phyloP scores from a whole-genome alignment of 2,113 vertebrate genomes.

The Brienomyrus longianalis region DNA sequence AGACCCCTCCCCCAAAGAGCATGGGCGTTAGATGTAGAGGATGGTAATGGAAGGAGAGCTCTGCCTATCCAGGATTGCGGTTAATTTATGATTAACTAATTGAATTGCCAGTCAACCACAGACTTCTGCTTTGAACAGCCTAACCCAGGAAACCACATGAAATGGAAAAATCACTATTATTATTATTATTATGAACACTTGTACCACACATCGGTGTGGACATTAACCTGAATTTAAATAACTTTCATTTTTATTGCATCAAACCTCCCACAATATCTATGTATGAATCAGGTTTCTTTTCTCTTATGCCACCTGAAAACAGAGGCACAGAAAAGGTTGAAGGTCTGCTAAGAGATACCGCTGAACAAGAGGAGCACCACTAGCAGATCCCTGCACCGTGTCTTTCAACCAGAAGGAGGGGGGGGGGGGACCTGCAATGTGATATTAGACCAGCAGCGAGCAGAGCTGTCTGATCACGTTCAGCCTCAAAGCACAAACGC shows the following conservation, averaged over 20 bases:
- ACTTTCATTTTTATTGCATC: background rate
- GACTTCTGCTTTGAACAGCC: background rate
- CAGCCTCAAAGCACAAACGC: background rate
- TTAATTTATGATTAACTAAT: background rate
- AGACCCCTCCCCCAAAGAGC: background rate
- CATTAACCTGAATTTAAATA: background rate
- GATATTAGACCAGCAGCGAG: constrained; percentile 7
- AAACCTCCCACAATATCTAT: background rate
- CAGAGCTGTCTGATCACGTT: constrained; percentile 13
- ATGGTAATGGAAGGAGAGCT: background rate
- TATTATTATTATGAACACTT: background rate
- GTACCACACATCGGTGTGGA: background rate
- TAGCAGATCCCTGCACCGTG: constrained; percentile 2
- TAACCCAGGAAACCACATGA: background rate
- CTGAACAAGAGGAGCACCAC: background rate
- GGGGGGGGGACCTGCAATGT: background rate
- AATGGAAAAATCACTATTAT: background rate
- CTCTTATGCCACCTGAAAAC: constrained; percentile 4
- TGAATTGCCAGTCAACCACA: background rate
- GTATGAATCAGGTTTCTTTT: background rate
- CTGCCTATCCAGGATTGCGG: background rate
- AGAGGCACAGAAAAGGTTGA: background rate
- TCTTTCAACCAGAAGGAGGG: background rate
- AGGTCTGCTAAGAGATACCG: background rate
- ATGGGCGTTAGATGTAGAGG: background rate